These are phyloP conservation scores for Theretra japonica DNA, from an alignment of 2,888 invertebrate genomes.

Conservation along the genomic window DNA sequence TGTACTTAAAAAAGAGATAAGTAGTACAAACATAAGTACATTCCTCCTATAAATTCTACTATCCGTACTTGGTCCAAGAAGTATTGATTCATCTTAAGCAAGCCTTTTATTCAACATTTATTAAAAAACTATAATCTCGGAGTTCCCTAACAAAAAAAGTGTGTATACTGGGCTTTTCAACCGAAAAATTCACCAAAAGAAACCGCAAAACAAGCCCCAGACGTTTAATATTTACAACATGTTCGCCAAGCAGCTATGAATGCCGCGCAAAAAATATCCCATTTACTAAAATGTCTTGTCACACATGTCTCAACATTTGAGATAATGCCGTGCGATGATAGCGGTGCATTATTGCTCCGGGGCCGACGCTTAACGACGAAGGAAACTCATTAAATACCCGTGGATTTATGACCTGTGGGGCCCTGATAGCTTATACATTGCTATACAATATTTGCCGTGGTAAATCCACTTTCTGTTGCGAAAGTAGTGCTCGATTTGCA, in stretches of 20 bases:
- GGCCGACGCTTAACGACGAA: constrained; percentile 70
- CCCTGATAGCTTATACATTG: constrained; percentile 45
- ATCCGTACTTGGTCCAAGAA: too few species aligned
- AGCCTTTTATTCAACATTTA: too few species aligned
- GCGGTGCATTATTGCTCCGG: constrained; percentile 72
- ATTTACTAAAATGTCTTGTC: constrained; percentile 43
- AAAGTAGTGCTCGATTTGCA: not conserved
- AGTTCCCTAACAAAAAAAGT: too few species aligned
- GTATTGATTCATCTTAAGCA: too few species aligned
- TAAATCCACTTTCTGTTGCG: constrained; percentile 10
- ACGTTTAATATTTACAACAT: constrained; percentile 31
- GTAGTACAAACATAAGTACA: too few species aligned
- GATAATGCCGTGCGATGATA: constrained; percentile 76
- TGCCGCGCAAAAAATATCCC: constrained; percentile 9
- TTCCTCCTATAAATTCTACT: too few species aligned
- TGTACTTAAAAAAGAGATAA: too few species aligned
- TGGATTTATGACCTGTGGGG: constrained; percentile 71
- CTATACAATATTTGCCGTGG: constrained; percentile 19
- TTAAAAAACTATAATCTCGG: too few species aligned
- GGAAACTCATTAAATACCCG: constrained; percentile 81
- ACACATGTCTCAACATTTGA: constrained; percentile 65
- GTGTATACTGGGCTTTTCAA: rapidly evolving
- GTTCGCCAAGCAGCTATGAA: constrained; percentile 36
- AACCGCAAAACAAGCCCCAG: not conserved
- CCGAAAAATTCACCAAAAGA: not conserved